These are phyloP conservation scores for Microdon myrmicae DNA, from an alignment of 2,888 invertebrate species.

Conservation along the genomic window DNA sequence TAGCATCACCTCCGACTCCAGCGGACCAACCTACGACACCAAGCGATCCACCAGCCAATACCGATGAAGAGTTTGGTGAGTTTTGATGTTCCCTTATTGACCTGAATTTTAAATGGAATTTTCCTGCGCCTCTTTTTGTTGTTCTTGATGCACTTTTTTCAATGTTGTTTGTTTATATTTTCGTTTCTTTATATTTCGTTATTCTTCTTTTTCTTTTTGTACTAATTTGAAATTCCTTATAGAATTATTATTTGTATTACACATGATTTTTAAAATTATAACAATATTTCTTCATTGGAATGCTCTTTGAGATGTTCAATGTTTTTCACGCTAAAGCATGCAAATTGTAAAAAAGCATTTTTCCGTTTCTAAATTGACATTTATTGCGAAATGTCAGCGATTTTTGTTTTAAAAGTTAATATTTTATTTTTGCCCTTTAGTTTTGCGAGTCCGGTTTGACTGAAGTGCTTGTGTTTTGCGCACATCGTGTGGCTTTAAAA, in stretches of 20 bases:
- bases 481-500: too few relatives aligned
- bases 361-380: not conserved
- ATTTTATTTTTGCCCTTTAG: conserved; percentile 3
- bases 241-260: conserved; percentile 45
- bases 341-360: conserved; percentile 24
- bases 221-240: conserved; percentile 33
- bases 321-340: conserved; percentile 32
- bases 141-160: conserved; percentile 47
- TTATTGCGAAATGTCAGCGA: not conserved
- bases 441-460: conserved; percentile 2
- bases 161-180: conserved; percentile 46
- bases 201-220: conserved; percentile 56
- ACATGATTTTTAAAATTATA: conserved; percentile 43
- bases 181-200: conserved; percentile 52
- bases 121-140: conserved; percentile 16
- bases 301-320: conserved; percentile 31
- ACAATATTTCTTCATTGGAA: conserved; percentile 47
- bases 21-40: conserved; percentile 56
- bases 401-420: conserved; percentile 4
- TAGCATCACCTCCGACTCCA: conserved; percentile 54
- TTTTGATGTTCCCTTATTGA: conserved; percentile 38
- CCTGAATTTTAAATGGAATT: not conserved
- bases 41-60: conserved; percentile 55
- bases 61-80: conserved; percentile 63
- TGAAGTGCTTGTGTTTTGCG: conserved; percentile 12